Conservation (phyloP, 2,888 invertebrate genomes). For the Orthonychiurus folsomi region DNA sequence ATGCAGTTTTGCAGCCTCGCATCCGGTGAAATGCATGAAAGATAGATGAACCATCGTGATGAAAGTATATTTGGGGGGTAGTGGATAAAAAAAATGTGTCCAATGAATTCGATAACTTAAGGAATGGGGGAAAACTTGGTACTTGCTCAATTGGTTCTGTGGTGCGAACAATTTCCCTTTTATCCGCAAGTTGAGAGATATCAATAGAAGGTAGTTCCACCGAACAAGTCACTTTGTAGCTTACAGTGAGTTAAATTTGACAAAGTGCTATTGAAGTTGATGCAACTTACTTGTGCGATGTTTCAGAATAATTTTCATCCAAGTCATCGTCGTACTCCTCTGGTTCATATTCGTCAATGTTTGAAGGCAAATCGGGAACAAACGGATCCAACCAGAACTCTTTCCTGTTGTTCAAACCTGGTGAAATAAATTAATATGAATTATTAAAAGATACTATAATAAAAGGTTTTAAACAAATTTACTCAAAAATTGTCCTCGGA, state of each 20-base stretch:
- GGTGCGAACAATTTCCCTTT: too few relatives aligned
- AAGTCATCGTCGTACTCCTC: slow-evolving; percentile 33
- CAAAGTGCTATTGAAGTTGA: too few relatives aligned
- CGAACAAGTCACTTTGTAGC: background rate
- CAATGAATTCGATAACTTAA: background rate
- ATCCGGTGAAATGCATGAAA: background rate
- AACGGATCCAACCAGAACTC: slow-evolving; percentile 8
- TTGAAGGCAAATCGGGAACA: slow-evolving; percentile 12
- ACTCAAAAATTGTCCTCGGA: too few relatives aligned
- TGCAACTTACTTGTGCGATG: background rate
- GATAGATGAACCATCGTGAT: background rate
- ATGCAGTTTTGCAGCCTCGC: background rate
- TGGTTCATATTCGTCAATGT: slow-evolving; percentile 34
- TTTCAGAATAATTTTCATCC: slow-evolving; percentile 15
- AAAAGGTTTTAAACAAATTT: too few relatives aligned
- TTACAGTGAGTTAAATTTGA: background rate
- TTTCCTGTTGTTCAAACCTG: background rate
- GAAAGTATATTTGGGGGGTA: background rate
- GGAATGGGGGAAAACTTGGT: background rate
- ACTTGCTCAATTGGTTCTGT: background rate
- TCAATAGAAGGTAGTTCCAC: background rate
- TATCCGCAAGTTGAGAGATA: too few relatives aligned
- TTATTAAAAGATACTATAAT: too few relatives aligned
- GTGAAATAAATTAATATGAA: background rate
- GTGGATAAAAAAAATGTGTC: background rate